Conservation (phyloP, 2,888 invertebrate species). For the Phalera bucephala region DNA sequence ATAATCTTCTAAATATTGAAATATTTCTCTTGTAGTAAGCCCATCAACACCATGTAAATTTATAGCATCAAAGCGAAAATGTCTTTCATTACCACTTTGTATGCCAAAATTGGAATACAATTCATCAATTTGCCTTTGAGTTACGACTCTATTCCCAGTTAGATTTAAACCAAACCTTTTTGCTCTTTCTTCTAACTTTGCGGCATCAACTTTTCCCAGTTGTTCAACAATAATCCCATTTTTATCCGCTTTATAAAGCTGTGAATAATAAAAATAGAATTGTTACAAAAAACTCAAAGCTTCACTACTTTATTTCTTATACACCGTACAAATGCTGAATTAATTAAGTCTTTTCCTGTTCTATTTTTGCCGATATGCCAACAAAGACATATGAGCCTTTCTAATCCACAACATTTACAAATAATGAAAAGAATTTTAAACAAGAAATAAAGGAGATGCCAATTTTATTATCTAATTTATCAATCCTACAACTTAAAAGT, state of each 20-base stretch:
- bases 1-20: slow-evolving; percentile 90
- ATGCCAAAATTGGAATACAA: slow-evolving; percentile 70
- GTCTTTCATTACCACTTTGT: slow-evolving; percentile 82
- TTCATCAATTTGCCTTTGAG: slow-evolving; percentile 74
- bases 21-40: slow-evolving; percentile 90
- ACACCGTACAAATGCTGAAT: too few relatives aligned
- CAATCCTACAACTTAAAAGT: too few relatives aligned
- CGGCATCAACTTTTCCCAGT: slow-evolving; percentile 68
- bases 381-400: too few relatives aligned
- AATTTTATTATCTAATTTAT: too few relatives aligned
- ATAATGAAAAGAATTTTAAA: too few relatives aligned
- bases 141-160: slow-evolving; percentile 65
- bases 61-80: slow-evolving; percentile 87
- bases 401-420: too few relatives aligned
- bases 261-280: slow-evolving; percentile 3
- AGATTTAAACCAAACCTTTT: slow-evolving; percentile 72
- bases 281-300: too few relatives aligned
- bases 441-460: too few relatives aligned
- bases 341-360: too few relatives aligned
- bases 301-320: too few relatives aligned
- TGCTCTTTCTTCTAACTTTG: slow-evolving; percentile 70
- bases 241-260: slow-evolving; percentile 57
- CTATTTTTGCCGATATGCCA: too few relatives aligned
- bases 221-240: slow-evolving; percentile 56
- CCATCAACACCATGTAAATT: slow-evolving; percentile 90